Evolutionary conservation across 2,113 vertebrate species (phyloP), one percentile per base, ranked within the genome.

Genomic region (Telmatochromis brachygnathus): DNA sequence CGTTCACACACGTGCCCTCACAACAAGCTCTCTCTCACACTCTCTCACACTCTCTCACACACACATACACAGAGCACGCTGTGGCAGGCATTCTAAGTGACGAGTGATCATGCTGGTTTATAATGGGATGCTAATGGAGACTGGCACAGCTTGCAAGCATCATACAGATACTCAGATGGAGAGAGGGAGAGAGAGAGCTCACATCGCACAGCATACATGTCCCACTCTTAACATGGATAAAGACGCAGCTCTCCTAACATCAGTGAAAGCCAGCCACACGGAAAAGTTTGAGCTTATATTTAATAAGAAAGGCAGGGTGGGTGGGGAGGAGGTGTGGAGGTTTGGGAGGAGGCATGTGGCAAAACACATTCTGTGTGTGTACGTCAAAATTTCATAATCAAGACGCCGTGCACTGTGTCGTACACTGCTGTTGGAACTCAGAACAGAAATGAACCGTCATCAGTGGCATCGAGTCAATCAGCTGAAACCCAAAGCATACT

Each of bases 51-150:
- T 70, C 80, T n/a, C 58, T 19, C 82, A 81, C 58, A 54, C 89
- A 75, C 42, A 84, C 84, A 82, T 87, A 85, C 90, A 82, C 42
- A 73, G 26, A 86, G 87, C 88, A 90, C 49, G 85, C 91, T 86
- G 93, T 92, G 93, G 94, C 94, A 94, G 91, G 92, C 92, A 92
- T 93, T 94, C 90, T 89, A 87, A 94, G 88, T 93, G 92, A 94
- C 83, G 90, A 93, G 91, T 92, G 92, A 94, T 95, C 95, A 94
- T 95, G 95, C 94, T 95, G 95, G 68, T 95, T 94, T 92, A 87
- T 95, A 96, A 96, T 95, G 94, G 95, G 95, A 96, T 96, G 95
- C 94, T 96, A 96, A 96, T 96, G 94, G 94, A 83, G 93, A 92
- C 95, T 95, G 94, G 93, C 94, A 95, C 92, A 89, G 94, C 86